Percentiles rank a stretch among this genome's conserved stretches.
These are phyloP conservation scores for Argynnis bischoffii DNA, from an alignment of 2,888 invertebrate genomes.

Conservation along the genomic window DNA sequence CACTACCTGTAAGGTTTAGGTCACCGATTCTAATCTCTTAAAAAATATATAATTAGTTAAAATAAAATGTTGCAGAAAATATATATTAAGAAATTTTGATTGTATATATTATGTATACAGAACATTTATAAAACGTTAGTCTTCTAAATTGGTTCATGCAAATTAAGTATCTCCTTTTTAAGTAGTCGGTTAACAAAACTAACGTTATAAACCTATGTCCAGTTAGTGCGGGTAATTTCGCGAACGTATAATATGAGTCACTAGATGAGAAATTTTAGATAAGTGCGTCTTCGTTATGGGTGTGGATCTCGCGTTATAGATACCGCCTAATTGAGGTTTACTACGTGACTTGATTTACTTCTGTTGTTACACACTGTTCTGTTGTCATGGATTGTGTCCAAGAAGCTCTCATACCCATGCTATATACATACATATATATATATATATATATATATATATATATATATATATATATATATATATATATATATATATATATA, in stretches of 20 bases:
- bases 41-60: too few relatives aligned
- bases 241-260: slow-evolving; percentile 59
- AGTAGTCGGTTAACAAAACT: slow-evolving; percentile 1
- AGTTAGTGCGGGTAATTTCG: slow-evolving; percentile 53
- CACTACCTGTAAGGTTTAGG: too few relatives aligned
- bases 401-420: too few relatives aligned
- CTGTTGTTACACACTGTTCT: slow-evolving; percentile 40
- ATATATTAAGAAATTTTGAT: too few relatives aligned
- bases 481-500: too few relatives aligned
- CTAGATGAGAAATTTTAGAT: slow-evolving; percentile 74
- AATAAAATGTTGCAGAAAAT: too few relatives aligned
- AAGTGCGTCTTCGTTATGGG: slow-evolving; percentile 69
- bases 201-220: slow-evolving; percentile 28
- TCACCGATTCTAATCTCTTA: too few relatives aligned
- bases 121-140: neutral
- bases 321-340: slow-evolving; percentile 64
- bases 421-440: too few relatives aligned
- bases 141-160: neutral
- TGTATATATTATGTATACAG: too few relatives aligned
- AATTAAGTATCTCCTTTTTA: slow-evolving; percentile 11
- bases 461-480: too few relatives aligned
- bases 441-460: too few relatives aligned
- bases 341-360: slow-evolving; percentile 66
- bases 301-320: slow-evolving; percentile 63
- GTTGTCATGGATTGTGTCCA: too few relatives aligned